Percentiles rank a stretch among this genome's conserved stretches.
Conservation (phyloP, 2,888 invertebrate genomes). For the Drosophila kanekoi region DNA sequence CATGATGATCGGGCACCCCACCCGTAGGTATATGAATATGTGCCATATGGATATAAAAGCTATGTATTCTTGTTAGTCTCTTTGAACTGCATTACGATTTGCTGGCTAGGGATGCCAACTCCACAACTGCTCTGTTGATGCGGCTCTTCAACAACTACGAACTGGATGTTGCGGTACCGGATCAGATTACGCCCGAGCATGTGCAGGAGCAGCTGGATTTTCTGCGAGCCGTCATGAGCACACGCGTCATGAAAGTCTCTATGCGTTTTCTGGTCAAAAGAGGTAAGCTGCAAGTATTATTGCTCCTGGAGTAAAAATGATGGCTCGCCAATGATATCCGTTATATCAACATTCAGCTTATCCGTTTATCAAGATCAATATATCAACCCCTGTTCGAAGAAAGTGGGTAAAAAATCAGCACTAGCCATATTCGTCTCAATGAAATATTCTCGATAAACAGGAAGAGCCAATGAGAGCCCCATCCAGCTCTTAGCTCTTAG, state of each 20-base stretch:
- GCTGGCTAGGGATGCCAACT: conserved; percentile 57
- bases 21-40: conserved; percentile 63
- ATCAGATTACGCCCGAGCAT: conserved; percentile 65
- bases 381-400: too few species aligned
- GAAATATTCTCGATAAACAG: background rate
- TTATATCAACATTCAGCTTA: too few species aligned
- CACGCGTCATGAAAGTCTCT: conserved; percentile 76
- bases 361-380: too few species aligned
- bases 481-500: too few species aligned
- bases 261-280: conserved; percentile 71
- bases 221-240: conserved; percentile 71
- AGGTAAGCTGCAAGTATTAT: conserved; percentile 32
- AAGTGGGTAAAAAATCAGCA: too few species aligned
- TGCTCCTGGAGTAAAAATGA: background rate
- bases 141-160: conserved; percentile 80
- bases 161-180: conserved; percentile 62
- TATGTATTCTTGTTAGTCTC: conserved; percentile 49
- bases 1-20: conserved; percentile 75
- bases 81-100: conserved; percentile 72
- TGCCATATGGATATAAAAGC: too few species aligned
- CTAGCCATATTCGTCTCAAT: background rate
- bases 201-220: conserved; percentile 77
- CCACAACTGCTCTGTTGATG: conserved; percentile 70
- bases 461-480: too few species aligned
- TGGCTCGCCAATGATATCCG: too few species aligned